Evolutionary conservation across 2,888 invertebrate species (phyloP).

Genomic region (Vanessa cardui): DNA sequence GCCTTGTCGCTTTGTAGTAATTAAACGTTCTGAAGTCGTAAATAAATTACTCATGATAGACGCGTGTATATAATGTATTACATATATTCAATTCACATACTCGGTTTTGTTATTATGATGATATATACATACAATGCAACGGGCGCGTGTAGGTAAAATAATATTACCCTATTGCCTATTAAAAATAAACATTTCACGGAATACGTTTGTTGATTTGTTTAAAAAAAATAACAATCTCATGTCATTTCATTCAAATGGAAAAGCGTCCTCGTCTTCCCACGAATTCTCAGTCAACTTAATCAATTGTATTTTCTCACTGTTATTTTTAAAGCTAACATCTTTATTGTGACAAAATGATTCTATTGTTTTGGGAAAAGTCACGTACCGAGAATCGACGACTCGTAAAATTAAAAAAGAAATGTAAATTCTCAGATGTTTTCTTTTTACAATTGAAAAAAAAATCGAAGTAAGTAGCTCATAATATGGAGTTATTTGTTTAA

Average conservation of each 20-base stretch:
- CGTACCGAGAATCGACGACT: slow-evolving; percentile 58
- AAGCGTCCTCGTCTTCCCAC: neutral
- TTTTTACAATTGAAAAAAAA: slow-evolving; percentile 21
- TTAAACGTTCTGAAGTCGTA: slow-evolving; percentile 75
- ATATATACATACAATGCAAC: too few species aligned
- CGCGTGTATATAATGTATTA: slow-evolving; percentile 52
- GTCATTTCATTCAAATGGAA: neutral
- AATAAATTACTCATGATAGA: slow-evolving; percentile 75
- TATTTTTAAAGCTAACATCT: slow-evolving; percentile 63
- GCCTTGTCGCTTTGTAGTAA: slow-evolving; percentile 70
- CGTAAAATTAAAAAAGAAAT: slow-evolving; percentile 57
- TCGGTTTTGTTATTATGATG: too few species aligned
- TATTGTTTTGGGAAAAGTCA: slow-evolving; percentile 78
- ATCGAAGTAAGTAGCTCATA: neutral
- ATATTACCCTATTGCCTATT: too few species aligned
- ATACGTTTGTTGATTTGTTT: too few species aligned
- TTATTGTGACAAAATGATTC: slow-evolving; percentile 63
- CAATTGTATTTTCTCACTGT: slow-evolving; percentile 54
- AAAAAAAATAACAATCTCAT: too few species aligned
- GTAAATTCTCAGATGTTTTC: slow-evolving; percentile 18
- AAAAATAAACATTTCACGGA: too few species aligned
- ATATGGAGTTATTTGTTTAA: slow-evolving; percentile 1
- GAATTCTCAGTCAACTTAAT: slow-evolving; percentile 27
- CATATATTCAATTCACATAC: neutral
- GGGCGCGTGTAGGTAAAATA: too few species aligned